These are phyloP conservation scores for Argentina silus DNA, from an alignment of 2,797 vertebrate genomes.

Conservation along the genomic window DNA sequence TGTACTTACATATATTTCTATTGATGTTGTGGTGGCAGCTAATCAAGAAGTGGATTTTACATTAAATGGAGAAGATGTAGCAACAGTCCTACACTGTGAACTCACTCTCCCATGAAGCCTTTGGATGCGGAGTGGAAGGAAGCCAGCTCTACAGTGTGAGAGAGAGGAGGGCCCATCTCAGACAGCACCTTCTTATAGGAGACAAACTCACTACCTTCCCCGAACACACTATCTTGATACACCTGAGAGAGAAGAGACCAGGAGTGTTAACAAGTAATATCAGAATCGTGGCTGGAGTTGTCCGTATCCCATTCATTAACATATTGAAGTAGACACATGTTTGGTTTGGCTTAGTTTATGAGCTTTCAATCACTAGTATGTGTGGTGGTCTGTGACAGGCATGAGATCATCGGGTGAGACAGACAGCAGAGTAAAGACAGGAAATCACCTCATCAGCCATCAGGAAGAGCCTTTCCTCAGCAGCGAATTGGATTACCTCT, in stretches of 20 bases:
- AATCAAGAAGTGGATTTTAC: neutral
- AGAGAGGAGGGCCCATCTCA: slow-evolving; percentile 83
- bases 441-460: slow-evolving; percentile 86
- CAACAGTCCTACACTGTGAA: slow-evolving; percentile 30
- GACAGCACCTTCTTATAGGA: slow-evolving; percentile 89
- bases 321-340: neutral
- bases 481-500: slow-evolving; percentile 86
- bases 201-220: slow-evolving; percentile 75
- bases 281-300: too few species aligned
- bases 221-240: slow-evolving; percentile 81
- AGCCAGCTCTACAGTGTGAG: slow-evolving; percentile 79
- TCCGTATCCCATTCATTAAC: too few species aligned
- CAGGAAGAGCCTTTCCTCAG: slow-evolving; percentile 85
- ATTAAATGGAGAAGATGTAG: neutral
- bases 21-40: neutral
- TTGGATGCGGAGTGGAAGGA: slow-evolving; percentile 91
- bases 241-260: slow-evolving; percentile 57
- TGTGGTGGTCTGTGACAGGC: neutral
- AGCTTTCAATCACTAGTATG: neutral
- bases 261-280: too few species aligned
- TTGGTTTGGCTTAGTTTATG: neutral
- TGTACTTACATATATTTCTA: neutral
- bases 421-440: neutral
- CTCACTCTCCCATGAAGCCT: slow-evolving; percentile 88
- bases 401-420: neutral